A percentile compares a stretch with the other conserved stretches of the same genome.
Evolutionary conservation across 1,140 invertebrate genomes (phyloP).

Genomic region (Drosophila orena): DNA sequence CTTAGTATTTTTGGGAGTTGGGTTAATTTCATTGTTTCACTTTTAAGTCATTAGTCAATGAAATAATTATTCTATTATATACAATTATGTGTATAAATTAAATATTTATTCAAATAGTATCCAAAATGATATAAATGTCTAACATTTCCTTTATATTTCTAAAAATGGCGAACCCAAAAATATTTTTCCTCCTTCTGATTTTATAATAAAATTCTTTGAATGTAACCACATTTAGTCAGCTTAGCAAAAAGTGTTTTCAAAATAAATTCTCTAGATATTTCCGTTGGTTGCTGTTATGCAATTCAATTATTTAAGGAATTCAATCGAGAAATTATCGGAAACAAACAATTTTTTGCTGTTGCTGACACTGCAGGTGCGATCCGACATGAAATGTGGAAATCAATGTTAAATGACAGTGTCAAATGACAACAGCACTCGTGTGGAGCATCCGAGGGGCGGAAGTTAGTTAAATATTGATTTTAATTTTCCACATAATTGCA

Average conservation of each 20-base stretch:
- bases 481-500: conserved; percentile 76
- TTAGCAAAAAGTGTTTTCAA: too few species aligned
- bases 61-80: background rate
- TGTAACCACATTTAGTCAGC: too few species aligned
- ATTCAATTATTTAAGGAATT: conserved; percentile 16
- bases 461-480: conserved; percentile 72
- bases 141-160: background rate
- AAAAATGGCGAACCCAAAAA: background rate
- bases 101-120: too few species aligned
- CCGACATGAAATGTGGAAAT: conserved; percentile 55
- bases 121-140: background rate
- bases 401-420: conserved; percentile 60
- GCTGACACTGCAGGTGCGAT: conserved; percentile 27
- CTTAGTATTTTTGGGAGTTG: background rate
- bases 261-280: too few species aligned
- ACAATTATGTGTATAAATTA: too few species aligned
- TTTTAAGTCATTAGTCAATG: background rate
- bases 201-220: background rate
- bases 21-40: background rate
- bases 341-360: conserved; percentile 13
- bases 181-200: background rate
- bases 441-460: conserved; percentile 11
- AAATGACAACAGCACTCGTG: conserved; percentile 34
- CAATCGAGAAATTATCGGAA: conserved; percentile 18
- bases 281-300: too few species aligned